phyloP scores from a whole-genome alignment of 2,113 vertebrate genomes.

The Daboia siamensis region DNA sequence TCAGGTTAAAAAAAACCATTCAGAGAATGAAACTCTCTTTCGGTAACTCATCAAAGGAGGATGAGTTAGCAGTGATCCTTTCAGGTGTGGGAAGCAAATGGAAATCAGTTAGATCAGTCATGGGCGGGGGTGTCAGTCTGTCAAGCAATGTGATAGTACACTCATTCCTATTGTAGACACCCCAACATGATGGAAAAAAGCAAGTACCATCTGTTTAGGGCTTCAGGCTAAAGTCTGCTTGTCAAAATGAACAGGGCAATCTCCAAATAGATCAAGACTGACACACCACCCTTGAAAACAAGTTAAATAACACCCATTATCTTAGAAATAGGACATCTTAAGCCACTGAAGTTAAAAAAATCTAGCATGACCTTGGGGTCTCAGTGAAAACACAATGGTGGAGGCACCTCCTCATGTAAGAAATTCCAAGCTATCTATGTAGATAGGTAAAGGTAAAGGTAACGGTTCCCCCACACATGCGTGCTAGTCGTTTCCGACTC shows the following conservation, averaged over 20 bases:
- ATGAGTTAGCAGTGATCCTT: background rate
- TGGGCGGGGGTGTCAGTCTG: background rate
- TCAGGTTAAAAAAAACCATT: background rate
- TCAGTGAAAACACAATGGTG: background rate
- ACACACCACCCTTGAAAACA: background rate
- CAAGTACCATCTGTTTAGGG: background rate
- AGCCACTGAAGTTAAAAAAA: background rate
- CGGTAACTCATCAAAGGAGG: background rate
- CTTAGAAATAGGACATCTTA: background rate
- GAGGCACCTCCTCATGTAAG: background rate
- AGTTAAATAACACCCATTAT: background rate
- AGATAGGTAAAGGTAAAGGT: too few species aligned
- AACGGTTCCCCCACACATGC: too few species aligned
- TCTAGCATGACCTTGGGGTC: background rate
- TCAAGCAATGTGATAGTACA: background rate
- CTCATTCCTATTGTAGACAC: background rate
- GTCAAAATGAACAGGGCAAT: background rate
- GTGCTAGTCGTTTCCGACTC: too few species aligned
- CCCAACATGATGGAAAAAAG: background rate
- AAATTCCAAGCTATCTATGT: too few species aligned
- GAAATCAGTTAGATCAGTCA: background rate
- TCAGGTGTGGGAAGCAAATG: background rate
- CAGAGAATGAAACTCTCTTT: background rate
- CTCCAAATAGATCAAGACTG: background rate
- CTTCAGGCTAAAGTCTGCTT: background rate